Evolutionary conservation across 2,797 vertebrate genomes (phyloP), one percentile per base, ranked within the genome.

Genomic region (Nothura maculosa): DNA sequence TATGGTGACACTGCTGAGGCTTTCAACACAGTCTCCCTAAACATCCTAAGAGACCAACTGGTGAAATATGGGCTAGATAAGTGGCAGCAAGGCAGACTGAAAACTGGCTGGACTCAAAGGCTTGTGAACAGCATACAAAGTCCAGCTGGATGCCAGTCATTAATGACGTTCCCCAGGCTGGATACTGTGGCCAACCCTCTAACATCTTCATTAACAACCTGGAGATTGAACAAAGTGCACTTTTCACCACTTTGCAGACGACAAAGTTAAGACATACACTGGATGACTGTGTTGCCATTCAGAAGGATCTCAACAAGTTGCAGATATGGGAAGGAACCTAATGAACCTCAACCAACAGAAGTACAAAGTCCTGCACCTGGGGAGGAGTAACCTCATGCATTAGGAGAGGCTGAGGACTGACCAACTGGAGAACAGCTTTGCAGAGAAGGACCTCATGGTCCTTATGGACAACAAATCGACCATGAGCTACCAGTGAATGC

Each of bases 391-490:
- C 14, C 25, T 5, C 28, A 18, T 9, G 7, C 6, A 60, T 22
- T 20, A 24, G 9, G 3, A n/a, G 6, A 13, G 9, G 15, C 18
- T 47, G 6, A 8, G 18, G 4, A 5, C 10, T 0, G 0, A 58
- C 1, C 28, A 6, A 19, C 69, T 50, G 17, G 60, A 76, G 67
- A 93, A n/a, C 4, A 76, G 43, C 60, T 76, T 75, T 48, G 66
- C 5, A 76, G 43, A 67, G 67, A 48, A 3, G 2, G 48, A 72
- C 3, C 10, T 27, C 20, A 12, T 38, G 4, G 9, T 12, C 19
- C 10, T 58, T 8, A 19, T 7, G 78, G 28, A 60, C 18, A 58
- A 24, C 18, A 79, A 58, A 30, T 12, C 32, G 21, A 50, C 36
- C 30, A 34, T 2, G 8, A 67, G 32, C 17, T 28, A 52, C 47